These are phyloP conservation scores for Amphipyra tragopoginis DNA, from an alignment of 2,888 invertebrate species.

Conservation along the genomic window DNA sequence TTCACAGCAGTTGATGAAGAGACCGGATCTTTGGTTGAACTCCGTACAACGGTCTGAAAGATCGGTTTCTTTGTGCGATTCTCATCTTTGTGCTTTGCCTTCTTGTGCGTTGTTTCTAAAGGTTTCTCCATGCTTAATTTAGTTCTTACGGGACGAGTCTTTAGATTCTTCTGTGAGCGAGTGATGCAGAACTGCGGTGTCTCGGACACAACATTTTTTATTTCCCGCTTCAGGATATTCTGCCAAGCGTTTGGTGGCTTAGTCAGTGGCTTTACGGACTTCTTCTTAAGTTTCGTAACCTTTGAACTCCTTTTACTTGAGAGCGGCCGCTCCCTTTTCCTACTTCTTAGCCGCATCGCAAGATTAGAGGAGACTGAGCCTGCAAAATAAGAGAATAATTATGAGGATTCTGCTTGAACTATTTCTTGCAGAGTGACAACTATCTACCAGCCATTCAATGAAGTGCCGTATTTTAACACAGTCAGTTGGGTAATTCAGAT, in stretches of 20 bases:
- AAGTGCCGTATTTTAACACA: no score
- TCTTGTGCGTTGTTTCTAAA: slow-evolving; percentile 71
- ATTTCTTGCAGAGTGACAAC: no score
- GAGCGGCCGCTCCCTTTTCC: slow-evolving; percentile 91
- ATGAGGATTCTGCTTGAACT: no score
- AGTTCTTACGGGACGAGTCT: slow-evolving; percentile 79
- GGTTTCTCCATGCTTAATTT: slow-evolving; percentile 83
- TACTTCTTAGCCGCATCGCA: slow-evolving; percentile 92
- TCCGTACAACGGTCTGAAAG: slow-evolving; percentile 85
- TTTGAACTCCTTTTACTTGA: slow-evolving; percentile 77
- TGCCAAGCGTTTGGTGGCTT: slow-evolving; percentile 79
- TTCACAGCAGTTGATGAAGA: slow-evolving; percentile 75
- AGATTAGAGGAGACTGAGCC: slow-evolving; percentile 74
- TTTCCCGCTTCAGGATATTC: slow-evolving; percentile 75
- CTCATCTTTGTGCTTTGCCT: slow-evolving; percentile 76
- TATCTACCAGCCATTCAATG: no score
- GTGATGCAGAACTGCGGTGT: slow-evolving; percentile 75
- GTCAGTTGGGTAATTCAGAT: no score
- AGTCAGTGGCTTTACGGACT: slow-evolving; percentile 68
- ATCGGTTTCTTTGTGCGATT: slow-evolving; percentile 79
- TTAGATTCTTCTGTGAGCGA: slow-evolving; percentile 79
- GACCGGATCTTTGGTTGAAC: slow-evolving; percentile 75
- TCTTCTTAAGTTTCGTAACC: slow-evolving; percentile 74
- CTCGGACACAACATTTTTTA: slow-evolving; percentile 79
- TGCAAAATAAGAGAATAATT: slow-evolving; percentile 58